Evolutionary conservation across 2,113 vertebrate genomes (phyloP).

Genomic region (Oreamnos americanus): DNA sequence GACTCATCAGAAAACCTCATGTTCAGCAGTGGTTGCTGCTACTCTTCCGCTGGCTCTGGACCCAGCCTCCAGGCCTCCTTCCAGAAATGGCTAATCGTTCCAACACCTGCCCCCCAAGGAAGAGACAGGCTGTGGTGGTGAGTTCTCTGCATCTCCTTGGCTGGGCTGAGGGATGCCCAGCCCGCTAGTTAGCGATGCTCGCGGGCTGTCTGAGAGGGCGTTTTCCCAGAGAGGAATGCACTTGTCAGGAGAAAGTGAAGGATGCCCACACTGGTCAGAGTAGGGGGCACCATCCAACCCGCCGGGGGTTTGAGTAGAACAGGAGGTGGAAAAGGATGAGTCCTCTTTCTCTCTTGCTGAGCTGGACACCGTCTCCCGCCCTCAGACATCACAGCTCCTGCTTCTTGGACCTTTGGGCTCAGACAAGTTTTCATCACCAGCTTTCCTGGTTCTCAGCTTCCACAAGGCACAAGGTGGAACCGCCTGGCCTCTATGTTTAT

Average conservation of each 20-base stretch:
- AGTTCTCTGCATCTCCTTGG: not conserved
- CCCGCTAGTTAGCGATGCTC: not conserved
- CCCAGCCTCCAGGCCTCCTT: not conserved
- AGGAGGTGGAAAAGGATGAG: not conserved
- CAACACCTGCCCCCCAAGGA: not conserved
- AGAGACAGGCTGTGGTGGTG: not conserved
- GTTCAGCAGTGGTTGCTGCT: not conserved
- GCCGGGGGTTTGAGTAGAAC: not conserved
- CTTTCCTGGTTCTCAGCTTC: not conserved
- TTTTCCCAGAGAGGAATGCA: not conserved
- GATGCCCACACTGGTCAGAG: no score
- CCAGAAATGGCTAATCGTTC: not conserved
- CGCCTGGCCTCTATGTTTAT: not conserved
- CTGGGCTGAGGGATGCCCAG: not conserved
- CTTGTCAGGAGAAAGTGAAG: not conserved
- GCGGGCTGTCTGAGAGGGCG: not conserved
- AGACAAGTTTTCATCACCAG: no score
- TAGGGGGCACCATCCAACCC: accelerated
- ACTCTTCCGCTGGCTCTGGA: not conserved
- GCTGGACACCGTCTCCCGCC: not conserved
- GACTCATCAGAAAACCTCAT: not conserved
- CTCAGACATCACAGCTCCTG: not conserved
- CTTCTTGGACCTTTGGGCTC: not conserved
- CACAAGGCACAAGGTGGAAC: accelerated
- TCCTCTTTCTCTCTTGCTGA: not conserved